Conservation (phyloP, 2,113 vertebrate species). For the Pandion haliaetus region DNA sequence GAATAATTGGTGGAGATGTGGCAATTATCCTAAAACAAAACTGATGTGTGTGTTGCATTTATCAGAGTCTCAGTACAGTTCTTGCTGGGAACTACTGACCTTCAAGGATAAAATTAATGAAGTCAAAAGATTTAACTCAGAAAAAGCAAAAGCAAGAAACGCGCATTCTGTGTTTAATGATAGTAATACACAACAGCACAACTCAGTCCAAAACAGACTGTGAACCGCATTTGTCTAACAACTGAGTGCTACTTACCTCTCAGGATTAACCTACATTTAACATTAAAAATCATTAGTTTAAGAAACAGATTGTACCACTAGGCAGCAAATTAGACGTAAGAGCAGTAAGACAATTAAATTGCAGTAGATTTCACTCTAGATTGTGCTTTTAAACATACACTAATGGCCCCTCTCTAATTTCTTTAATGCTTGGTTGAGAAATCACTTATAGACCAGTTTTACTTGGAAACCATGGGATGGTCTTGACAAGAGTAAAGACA, state of each 20-base stretch:
- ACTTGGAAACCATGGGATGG: background rate
- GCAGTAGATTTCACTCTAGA: background rate
- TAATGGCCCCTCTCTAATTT: background rate
- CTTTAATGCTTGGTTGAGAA: background rate
- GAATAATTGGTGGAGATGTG: background rate
- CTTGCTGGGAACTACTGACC: background rate
- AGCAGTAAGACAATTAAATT: conserved; percentile 23
- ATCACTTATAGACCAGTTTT: background rate
- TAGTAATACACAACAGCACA: background rate
- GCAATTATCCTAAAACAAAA: background rate
- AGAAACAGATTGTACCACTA: conserved; percentile 18
- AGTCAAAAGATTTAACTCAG: background rate
- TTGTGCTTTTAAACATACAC: background rate
- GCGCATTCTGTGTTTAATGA: background rate
- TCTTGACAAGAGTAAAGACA: background rate
- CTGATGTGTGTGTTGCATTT: background rate
- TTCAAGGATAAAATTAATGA: background rate
- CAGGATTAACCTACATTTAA: conserved; percentile 4
- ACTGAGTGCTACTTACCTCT: background rate
- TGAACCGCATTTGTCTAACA: background rate
- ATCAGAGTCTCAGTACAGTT: background rate
- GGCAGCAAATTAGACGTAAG: conserved; percentile 8
- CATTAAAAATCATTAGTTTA: background rate
- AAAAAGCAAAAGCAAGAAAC: background rate
- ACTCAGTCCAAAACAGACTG: background rate